These are phyloP conservation scores for Parnassius apollo DNA, from an alignment of 2,888 invertebrate species.

Conservation along the genomic window DNA sequence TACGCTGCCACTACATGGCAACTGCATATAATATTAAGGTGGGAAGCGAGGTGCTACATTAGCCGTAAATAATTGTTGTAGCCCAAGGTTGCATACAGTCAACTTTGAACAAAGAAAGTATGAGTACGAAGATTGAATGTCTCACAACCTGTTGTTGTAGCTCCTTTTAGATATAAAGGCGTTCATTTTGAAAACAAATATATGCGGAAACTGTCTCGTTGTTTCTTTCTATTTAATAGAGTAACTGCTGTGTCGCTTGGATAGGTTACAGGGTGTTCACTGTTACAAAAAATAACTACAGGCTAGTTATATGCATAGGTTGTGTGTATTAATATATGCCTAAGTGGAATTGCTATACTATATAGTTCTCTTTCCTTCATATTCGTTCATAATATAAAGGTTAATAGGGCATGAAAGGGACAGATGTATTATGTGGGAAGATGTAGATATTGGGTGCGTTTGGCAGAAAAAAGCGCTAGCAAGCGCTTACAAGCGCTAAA, in stretches of 20 bases:
- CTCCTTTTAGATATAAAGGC: too few relatives aligned
- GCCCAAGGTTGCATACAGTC: too few relatives aligned
- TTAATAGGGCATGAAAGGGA: constrained; percentile 44
- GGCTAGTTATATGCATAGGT: constrained; percentile 68
- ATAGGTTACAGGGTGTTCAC: constrained; percentile 34
- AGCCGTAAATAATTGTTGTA: too few relatives aligned
- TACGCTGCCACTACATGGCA: too few relatives aligned
- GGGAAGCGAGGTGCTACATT: too few relatives aligned
- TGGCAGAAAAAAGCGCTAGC: too few relatives aligned
- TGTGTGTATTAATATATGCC: constrained; percentile 67
- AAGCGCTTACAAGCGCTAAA: too few relatives aligned
- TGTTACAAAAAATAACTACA: constrained; percentile 33
- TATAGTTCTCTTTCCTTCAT: constrained; percentile 64
- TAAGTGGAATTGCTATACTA: constrained; percentile 34
- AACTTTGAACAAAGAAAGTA: too few relatives aligned
- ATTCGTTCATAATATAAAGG: constrained; percentile 65
- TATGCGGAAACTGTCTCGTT: background rate
- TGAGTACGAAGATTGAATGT: too few relatives aligned
- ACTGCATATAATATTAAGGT: too few relatives aligned
- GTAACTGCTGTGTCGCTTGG: background rate
- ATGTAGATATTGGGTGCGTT: constrained; percentile 23
- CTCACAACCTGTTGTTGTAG: too few relatives aligned
- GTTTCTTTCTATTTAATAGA: background rate
- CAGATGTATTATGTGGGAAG: constrained; percentile 30
- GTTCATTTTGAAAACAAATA: too few relatives aligned